Conservation (phyloP, 2,113 vertebrate species). For the Panurus biarmicus region DNA sequence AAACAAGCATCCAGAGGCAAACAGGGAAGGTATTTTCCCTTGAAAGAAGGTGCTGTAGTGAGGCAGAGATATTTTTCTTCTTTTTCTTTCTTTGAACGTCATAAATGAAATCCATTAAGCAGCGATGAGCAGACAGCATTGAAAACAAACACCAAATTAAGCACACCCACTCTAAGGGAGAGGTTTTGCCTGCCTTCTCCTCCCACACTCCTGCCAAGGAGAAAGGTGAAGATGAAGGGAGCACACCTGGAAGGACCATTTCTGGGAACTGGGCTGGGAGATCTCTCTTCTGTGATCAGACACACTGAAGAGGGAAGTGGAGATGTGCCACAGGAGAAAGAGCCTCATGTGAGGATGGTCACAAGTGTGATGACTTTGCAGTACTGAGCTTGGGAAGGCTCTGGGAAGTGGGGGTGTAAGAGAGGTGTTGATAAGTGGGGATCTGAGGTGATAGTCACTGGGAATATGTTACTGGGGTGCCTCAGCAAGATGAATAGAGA, state of each 20-base stretch:
- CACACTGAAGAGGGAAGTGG: neutral
- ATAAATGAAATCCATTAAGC: slow-evolving; percentile 26
- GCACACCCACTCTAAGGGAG: neutral
- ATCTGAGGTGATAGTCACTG: neutral
- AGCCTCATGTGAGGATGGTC: neutral
- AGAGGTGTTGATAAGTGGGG: neutral
- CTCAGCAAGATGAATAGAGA: neutral
- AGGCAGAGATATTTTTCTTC: neutral
- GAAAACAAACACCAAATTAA: slow-evolving; percentile 53
- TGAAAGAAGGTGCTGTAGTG: neutral
- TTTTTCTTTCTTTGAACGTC: neutral
- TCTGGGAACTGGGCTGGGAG: neutral
- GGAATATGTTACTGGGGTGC: neutral
- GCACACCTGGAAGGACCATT: neutral
- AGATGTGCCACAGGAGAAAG: neutral
- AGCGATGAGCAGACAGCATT: neutral
- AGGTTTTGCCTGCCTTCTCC: slow-evolving; percentile 2
- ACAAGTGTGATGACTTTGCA: neutral
- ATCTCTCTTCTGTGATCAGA: too few relatives aligned
- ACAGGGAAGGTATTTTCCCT: neutral
- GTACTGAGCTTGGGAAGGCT: neutral
- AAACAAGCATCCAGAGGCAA: neutral
- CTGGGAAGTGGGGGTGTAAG: neutral
- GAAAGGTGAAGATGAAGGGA: neutral
- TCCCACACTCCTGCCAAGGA: neutral